A percentile compares a stretch with the other conserved stretches of the same genome.
Evolutionary conservation across 2,888 invertebrate genomes (phyloP).

Genomic region (Cosmia trapezina): DNA sequence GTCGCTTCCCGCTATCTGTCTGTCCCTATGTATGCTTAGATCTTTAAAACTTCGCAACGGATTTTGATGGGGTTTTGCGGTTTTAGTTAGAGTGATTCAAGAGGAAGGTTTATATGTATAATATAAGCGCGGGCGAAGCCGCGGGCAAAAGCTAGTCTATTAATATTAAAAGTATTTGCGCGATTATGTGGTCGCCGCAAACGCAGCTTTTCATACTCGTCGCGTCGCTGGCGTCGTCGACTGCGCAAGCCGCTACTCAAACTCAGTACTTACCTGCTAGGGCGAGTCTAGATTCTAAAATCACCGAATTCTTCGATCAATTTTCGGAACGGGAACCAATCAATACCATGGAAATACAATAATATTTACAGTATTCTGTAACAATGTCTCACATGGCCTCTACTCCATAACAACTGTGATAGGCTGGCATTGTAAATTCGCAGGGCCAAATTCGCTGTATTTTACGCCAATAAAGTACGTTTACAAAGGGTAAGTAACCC

Average conservation of each 20-base stretch:
- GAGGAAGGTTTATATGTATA: too few relatives aligned
- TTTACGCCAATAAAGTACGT: not conserved
- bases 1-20: too few relatives aligned
- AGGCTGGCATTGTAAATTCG: constrained; percentile 42
- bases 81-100: too few relatives aligned
- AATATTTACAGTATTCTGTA: not conserved
- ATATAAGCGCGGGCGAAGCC: too few relatives aligned
- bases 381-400: not conserved
- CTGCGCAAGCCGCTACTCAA: constrained; percentile 1
- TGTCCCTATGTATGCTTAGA: too few relatives aligned
- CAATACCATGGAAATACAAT: not conserved
- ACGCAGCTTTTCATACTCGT: not conserved
- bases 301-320: not conserved
- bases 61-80: too few relatives aligned
- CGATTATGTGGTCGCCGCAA: not conserved
- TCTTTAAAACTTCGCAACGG: too few relatives aligned
- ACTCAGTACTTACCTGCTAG: not conserved
- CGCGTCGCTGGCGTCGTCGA: constrained; percentile 5
- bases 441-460: constrained; percentile 58
- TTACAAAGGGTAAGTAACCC: too few relatives aligned
- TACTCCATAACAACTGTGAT: not conserved
- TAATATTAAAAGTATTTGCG: not conserved
- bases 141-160: too few relatives aligned
- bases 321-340: not conserved
- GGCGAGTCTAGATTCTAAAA: not conserved